Evolutionary conservation across 2,113 vertebrate species (phyloP).

Genomic region (Pterophyllum scalare): DNA sequence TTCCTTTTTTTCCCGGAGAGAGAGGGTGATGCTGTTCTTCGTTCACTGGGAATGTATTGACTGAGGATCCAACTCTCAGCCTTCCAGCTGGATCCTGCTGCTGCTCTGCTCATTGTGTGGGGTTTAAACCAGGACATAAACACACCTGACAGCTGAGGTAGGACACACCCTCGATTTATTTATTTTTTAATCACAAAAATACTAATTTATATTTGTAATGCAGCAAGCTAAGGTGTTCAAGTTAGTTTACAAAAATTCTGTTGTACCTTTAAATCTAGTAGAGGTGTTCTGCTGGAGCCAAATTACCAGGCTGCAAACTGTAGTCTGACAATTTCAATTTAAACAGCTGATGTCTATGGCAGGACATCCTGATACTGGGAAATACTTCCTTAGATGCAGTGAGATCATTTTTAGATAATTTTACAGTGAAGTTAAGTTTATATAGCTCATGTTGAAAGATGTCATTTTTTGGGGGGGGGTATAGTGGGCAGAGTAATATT

Average conservation of each 20-base stretch:
- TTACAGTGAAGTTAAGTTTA: background rate
- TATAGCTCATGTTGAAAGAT: background rate
- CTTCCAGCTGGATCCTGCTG: constrained; percentile 64
- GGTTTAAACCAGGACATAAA: constrained; percentile 57
- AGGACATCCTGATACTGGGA: background rate
- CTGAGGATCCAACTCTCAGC: constrained; percentile 59
- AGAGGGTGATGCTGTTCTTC: constrained; percentile 65
- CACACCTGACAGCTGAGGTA: constrained; percentile 69
- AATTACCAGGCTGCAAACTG: background rate
- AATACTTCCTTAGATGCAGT: background rate
- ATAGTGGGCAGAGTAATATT: background rate
- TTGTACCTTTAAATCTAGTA: background rate
- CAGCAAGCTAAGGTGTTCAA: background rate
- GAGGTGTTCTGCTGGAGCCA: background rate
- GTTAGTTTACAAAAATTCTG: constrained; percentile 3
- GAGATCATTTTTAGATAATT: background rate
- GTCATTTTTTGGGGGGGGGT: background rate
- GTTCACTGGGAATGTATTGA: constrained; percentile 63
- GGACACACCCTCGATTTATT: constrained; percentile 44
- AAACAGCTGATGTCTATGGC: background rate
- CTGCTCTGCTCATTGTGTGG: constrained; percentile 48
- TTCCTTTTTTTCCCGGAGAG: constrained; percentile 15
- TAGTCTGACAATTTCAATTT: background rate
- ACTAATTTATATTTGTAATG: background rate
- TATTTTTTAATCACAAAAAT: background rate